Percentiles rank a stretch among this genome's conserved stretches.
These are phyloP conservation scores for Trichosurus vulpecula DNA, from an alignment of 2,797 vertebrate species.

Conservation along the genomic window DNA sequence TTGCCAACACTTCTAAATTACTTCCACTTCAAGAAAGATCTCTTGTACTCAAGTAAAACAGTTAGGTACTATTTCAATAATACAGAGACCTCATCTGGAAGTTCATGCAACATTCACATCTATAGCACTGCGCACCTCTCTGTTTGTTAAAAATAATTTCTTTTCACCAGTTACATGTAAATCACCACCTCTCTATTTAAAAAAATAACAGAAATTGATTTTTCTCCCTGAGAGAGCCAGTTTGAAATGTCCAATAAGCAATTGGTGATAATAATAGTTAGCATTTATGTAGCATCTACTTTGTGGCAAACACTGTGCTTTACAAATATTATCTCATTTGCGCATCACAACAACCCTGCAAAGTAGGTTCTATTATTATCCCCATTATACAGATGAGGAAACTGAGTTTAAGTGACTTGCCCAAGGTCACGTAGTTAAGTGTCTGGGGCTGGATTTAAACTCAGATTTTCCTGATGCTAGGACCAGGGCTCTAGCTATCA, in stretches of 20 bases:
- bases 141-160: neutral
- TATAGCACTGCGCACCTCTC: neutral
- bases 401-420: neutral
- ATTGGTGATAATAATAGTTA: neutral
- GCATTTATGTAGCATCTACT: neutral
- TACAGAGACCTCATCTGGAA: neutral
- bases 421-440: neutral
- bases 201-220: neutral
- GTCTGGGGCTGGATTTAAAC: neutral
- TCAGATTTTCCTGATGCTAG: neutral
- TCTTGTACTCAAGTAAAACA: neutral
- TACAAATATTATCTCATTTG: neutral
- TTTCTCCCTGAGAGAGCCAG: neutral
- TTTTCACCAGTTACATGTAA: neutral
- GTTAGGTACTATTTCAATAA: neutral
- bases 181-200: neutral
- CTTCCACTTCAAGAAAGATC: neutral
- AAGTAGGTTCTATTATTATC: neutral
- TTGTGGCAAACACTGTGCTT: neutral
- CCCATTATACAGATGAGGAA: neutral
- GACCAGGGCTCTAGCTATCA: neutral
- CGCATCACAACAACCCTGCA: neutral
- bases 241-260: neutral
- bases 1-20: neutral
- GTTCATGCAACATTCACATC: too few relatives aligned